A percentile compares a stretch with the other conserved stretches of the same genome.
Conservation (phyloP, 2,888 invertebrate species). For the Apeira syringaria region DNA sequence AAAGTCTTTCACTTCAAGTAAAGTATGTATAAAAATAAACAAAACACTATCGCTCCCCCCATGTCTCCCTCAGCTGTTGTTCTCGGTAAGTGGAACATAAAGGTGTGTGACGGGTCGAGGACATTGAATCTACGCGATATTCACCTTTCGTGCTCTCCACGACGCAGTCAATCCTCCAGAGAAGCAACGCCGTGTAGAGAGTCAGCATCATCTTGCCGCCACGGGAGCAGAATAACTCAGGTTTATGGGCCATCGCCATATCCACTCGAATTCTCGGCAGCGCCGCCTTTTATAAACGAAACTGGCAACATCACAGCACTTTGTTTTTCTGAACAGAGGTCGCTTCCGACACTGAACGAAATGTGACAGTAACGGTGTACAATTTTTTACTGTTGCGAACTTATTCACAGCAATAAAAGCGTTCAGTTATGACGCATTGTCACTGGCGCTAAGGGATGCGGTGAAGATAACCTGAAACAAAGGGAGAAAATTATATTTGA, state of each 20-base stretch:
- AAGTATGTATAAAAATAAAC: slow-evolving; percentile 11
- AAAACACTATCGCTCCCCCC: slow-evolving; percentile 22
- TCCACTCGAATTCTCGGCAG: slow-evolving; percentile 62
- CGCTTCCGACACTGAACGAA: slow-evolving; percentile 45
- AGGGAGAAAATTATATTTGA: slow-evolving; percentile 32
- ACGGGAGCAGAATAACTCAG: slow-evolving; percentile 51
- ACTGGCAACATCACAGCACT: slow-evolving; percentile 73
- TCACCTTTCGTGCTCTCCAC: slow-evolving; percentile 79
- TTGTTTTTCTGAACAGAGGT: slow-evolving; percentile 47
- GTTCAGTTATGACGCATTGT: slow-evolving; percentile 42
- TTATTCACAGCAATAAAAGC: slow-evolving; percentile 32
- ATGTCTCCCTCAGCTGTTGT: slow-evolving; percentile 11
- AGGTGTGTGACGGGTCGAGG: slow-evolving; percentile 17
- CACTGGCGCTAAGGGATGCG: slow-evolving; percentile 29
- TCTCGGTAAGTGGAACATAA: slow-evolving; percentile 16
- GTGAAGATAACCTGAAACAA: slow-evolving; percentile 46
- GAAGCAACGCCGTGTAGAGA: slow-evolving; percentile 63
- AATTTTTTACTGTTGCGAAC: slow-evolving; percentile 26
- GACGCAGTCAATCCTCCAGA: slow-evolving; percentile 73
- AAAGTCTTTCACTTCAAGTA: slow-evolving; percentile 16
- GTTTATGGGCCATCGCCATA: slow-evolving; percentile 69
- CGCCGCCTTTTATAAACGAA: slow-evolving; percentile 56
- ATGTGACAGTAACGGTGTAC: slow-evolving; percentile 31
- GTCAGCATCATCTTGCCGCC: slow-evolving; percentile 71
- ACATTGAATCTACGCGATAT: slow-evolving; percentile 34